These are phyloP conservation scores for Eonycteris spelaea DNA, from an alignment of 2,113 vertebrate genomes.

Conservation along the genomic window DNA sequence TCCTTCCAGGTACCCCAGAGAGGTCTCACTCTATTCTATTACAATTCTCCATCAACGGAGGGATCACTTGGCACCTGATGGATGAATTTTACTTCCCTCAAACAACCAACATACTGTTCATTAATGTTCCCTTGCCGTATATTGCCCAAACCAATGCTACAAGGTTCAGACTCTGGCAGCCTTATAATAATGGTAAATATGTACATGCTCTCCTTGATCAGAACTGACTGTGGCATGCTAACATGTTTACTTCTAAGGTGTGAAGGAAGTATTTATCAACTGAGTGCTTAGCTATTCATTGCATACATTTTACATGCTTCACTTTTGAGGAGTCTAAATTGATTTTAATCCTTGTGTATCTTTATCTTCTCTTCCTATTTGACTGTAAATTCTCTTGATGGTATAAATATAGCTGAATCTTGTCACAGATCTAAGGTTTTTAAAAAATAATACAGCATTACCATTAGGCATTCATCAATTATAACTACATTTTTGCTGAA, in stretches of 20 bases:
- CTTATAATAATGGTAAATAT: constrained; percentile 93
- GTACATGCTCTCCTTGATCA: not conserved
- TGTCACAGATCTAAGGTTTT: not conserved
- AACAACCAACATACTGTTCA: constrained; percentile 94
- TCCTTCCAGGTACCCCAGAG: constrained; percentile 90
- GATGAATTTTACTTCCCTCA: constrained; percentile 98
- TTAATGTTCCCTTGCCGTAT: constrained; percentile 92
- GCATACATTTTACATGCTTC: not conserved
- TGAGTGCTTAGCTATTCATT: not conserved
- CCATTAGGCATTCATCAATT: not conserved
- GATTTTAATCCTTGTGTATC: not conserved
- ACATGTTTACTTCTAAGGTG: constrained; percentile 41
- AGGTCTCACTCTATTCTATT: constrained; percentile 96
- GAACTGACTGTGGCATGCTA: not conserved
- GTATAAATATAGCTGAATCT: not conserved
- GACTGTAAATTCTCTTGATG: not conserved
- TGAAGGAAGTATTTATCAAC: constrained; percentile 23
- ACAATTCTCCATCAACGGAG: constrained; percentile 95
- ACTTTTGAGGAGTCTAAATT: not conserved
- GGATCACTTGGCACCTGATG: constrained; percentile 95
- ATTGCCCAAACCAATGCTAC: constrained; percentile 94
- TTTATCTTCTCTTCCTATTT: not conserved
- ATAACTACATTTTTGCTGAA: not conserved
- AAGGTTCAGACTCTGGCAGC: constrained; percentile 96
- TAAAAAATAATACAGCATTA: not conserved